Percentiles rank a stretch among this genome's conserved stretches.
These are phyloP conservation scores for Tipula lateralis DNA, from an alignment of 2,888 invertebrate genomes.

Conservation along the genomic window DNA sequence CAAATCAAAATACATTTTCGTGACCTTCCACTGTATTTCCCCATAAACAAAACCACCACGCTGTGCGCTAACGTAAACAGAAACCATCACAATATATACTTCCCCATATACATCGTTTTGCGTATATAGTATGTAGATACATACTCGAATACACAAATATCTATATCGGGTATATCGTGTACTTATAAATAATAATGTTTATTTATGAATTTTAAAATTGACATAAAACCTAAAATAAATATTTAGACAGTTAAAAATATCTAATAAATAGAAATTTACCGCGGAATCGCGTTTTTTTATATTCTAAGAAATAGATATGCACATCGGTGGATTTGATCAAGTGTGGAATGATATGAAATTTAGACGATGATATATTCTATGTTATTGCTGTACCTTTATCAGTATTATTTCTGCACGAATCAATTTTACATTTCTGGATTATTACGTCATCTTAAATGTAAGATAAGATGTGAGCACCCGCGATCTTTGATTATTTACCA, in stretches of 20 bases:
- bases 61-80: background rate
- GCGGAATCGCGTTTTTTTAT: background rate
- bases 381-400: background rate
- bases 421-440: background rate
- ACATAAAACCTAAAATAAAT: conserved; percentile 9
- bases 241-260: background rate
- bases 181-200: conserved; percentile 1
- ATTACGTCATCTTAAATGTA: background rate
- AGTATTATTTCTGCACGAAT: background rate
- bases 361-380: background rate
- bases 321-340: background rate
- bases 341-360: background rate
- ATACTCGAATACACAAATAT: background rate
- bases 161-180: background rate
- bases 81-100: background rate
- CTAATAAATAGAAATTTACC: background rate
- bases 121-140: background rate
- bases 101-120: background rate
- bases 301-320: background rate
- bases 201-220: conserved; percentile 19
- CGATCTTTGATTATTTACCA: too few species aligned
- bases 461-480: background rate
- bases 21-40: conserved; percentile 6
- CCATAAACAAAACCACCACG: background rate
- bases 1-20: background rate